A percentile compares a stretch with the other conserved stretches of the same genome.
Evolutionary conservation across 2,797 vertebrate species (phyloP).

Genomic region (Nothura maculosa): DNA sequence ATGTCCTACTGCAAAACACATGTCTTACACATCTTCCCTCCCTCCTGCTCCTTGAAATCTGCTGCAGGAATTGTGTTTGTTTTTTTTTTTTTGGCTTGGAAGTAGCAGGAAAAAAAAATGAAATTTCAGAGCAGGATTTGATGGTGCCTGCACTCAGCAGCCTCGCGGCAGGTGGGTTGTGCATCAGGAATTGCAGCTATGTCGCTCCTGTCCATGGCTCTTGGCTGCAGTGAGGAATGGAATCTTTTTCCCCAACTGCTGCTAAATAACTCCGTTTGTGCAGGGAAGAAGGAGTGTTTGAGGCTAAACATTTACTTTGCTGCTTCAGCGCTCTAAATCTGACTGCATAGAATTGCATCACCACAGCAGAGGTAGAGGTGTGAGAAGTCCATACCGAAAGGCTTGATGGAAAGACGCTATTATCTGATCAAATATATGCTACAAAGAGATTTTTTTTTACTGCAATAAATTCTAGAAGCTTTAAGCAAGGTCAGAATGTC

Average conservation of each 20-base stretch:
- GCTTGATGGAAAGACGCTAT: neutral
- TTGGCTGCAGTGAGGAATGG: neutral
- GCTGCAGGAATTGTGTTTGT: rapidly evolving
- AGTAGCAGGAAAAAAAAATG: neutral
- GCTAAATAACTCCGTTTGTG: neutral
- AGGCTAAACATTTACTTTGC: rapidly evolving
- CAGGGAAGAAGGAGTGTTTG: neutral
- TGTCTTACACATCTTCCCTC: neutral
- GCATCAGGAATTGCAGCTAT: neutral
- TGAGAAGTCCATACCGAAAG: neutral
- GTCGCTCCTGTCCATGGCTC: neutral
- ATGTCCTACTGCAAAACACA: constrained; percentile 24
- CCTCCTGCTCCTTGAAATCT: neutral
- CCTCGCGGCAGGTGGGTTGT: rapidly evolving
- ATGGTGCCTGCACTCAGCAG: neutral
- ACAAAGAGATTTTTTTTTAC: neutral
- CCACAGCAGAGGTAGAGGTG: neutral
- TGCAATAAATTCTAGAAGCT: neutral
- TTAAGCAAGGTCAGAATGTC: neutral
- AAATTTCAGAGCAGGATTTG: neutral
- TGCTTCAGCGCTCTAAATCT: rapidly evolving
- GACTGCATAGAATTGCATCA: neutral
- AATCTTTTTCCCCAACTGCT: neutral
- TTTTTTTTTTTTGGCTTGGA: neutral
- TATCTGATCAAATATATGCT: neutral